Conservation (phyloP, 2,888 invertebrate genomes). For the Syritta pipiens region DNA sequence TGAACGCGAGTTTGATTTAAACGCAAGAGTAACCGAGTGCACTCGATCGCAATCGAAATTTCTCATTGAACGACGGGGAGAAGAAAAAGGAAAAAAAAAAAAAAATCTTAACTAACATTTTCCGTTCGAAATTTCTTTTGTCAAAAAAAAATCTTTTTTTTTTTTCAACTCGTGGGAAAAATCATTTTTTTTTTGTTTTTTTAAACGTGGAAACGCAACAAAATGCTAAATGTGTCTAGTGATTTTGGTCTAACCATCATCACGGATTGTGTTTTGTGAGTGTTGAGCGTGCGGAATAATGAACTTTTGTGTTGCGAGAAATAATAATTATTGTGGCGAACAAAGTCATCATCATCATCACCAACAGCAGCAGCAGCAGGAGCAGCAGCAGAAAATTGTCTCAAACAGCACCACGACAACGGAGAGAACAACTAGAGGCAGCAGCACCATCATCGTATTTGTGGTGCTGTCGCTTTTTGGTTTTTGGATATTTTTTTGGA, state of each 20-base stretch:
- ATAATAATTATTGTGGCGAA: conserved; percentile 60
- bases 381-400: conserved; percentile 28
- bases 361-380: conserved; percentile 4
- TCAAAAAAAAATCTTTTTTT: conserved; percentile 43
- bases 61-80: conserved; percentile 31
- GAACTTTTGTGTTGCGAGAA: conserved; percentile 52
- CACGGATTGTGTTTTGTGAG: conserved; percentile 17
- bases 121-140: conserved; percentile 54
- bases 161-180: conserved; percentile 30
- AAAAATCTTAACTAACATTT: conserved; percentile 54
- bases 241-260: background rate
- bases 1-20: background rate
- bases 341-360: conserved; percentile 59
- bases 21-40: conserved; percentile 34
- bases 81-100: conserved; percentile 26
- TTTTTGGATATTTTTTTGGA: conserved; percentile 65
- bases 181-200: conserved; percentile 11
- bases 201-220: conserved; percentile 3
- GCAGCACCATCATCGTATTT: conserved; percentile 43
- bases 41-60: conserved; percentile 37
- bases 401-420: conserved; percentile 45
- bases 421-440: conserved; percentile 15
- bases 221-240: conserved; percentile 11
- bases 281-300: conserved; percentile 55
- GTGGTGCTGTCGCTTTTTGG: conserved; percentile 67